Conservation (phyloP, 2,797 vertebrate species). For the Enteromius fasciolatus region DNA sequence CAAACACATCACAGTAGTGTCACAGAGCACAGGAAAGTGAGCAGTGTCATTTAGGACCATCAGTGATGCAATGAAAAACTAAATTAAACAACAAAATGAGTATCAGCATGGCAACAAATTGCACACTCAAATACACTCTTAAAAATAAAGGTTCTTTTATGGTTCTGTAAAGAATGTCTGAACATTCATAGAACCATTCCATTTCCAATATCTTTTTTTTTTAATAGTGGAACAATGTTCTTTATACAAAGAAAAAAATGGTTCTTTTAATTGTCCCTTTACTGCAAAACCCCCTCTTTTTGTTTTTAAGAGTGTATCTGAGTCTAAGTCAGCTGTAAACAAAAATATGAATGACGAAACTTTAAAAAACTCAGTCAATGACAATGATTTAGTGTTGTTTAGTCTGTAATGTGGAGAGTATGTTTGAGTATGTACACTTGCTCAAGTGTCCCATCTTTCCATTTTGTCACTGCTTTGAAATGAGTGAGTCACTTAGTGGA, state of each 20-base stretch:
- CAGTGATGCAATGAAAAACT: not conserved
- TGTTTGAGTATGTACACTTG: slow-evolving; percentile 26
- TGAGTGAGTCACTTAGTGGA: slow-evolving; percentile 50
- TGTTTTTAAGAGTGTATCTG: not conserved
- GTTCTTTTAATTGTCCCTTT: not conserved
- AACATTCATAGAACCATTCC: not conserved
- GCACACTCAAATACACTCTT: slow-evolving; percentile 2
- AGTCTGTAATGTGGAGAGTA: slow-evolving; percentile 14
- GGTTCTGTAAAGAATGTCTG: not conserved
- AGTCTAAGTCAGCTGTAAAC: not conserved
- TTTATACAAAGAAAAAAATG: not conserved
- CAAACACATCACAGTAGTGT: slow-evolving; percentile 12
- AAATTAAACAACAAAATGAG: not conserved
- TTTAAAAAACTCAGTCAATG: slow-evolving; percentile 4
- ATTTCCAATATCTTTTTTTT: not conserved
- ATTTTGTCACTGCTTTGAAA: slow-evolving; percentile 52
- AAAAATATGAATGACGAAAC: slow-evolving; percentile 27
- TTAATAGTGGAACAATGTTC: not conserved
- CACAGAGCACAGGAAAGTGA: not conserved
- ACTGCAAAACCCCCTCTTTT: not conserved
- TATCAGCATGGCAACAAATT: not conserved
- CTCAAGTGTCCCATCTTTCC: slow-evolving; percentile 33
- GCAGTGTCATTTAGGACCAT: not conserved
- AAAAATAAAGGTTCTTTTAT: not conserved
- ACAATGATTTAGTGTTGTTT: slow-evolving; percentile 38